Base-by-base conservation (phyloP, 2,888 invertebrate species). In the Platynereis dumerilii region DNA sequence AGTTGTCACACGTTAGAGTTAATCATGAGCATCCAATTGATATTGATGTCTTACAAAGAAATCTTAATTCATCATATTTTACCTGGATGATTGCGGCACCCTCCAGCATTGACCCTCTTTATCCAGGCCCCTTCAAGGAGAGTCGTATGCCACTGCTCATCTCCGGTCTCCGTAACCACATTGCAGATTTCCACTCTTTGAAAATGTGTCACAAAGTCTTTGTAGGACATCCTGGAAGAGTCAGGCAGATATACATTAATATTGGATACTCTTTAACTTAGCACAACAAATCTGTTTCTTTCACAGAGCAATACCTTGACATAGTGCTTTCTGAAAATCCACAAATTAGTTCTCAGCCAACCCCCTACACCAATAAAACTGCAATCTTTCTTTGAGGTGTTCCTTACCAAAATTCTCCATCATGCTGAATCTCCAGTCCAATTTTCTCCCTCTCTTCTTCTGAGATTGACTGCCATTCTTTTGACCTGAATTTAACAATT, bases 91-190 rank as follows among this genome's bases (percentile, higher is more conserved):
- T 97, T 97, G 78, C 96, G 89, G 85, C 97, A 98, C 1, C 97
- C 97, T 44, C 97, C 97, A 17, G 97, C 96, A 0, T 94, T 95
- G 1, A 93, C 92, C 74, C 92, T 91, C 75, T 90, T 86, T 10
- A 92, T 91, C 97, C 97, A 98, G 81, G 93, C 92, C 0, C 96
- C 96, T 79, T 95, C 93, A 78, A 91, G 95, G 61, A 93, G 91
- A 15, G 92, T 93, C 88, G 92, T 92, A 84, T 94, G 94, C 97
- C 97, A 98, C 17, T 58, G 44, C 20, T 45, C 45, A 3, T 69
- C 70, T 7, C 96, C 84, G 0, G 95, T 93, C 80, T 97, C 96
- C 0, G 97, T 97, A 78, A 93, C 94, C 85, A 97, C 90, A 84
- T 97, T 96, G 84, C 97, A 98, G 74, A 98, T 95, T 86, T 98